Evolutionary conservation across 1,140 invertebrate species (phyloP).

Genomic region (Tetraneura akinire): DNA sequence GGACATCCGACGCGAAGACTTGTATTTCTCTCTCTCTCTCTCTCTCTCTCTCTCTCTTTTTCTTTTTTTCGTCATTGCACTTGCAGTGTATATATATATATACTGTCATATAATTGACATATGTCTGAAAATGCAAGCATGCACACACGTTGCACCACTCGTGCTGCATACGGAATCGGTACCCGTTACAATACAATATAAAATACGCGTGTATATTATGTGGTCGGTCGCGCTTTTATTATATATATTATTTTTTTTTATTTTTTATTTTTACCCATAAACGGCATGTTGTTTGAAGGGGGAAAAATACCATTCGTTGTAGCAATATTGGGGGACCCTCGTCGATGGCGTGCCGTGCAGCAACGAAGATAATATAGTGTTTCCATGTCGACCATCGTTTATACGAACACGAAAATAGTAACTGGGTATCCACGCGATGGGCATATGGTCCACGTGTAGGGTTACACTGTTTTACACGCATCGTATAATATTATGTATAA

Average conservation of each 20-base stretch:
- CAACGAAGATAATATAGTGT: background rate
- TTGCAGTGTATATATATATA: no score
- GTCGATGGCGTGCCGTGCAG: background rate
- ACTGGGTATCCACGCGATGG: background rate
- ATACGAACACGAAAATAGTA: conserved; percentile 16
- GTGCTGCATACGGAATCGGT: conserved; percentile 35
- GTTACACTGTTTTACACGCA: no score
- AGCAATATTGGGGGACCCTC: conserved; percentile 11
- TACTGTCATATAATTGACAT: conserved; percentile 41
- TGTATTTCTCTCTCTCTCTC: no score
- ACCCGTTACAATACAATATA: conserved; percentile 32
- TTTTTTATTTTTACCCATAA: conserved; percentile 7
- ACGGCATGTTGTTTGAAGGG: conserved; percentile 35
- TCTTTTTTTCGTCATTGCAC: conserved; percentile 21
- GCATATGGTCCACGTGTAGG: conserved; percentile 28
- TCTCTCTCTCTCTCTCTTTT: no score
- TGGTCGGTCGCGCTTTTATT: background rate
- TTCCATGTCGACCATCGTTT: background rate
- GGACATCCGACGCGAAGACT: background rate
- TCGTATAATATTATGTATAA: no score
- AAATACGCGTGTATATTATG: no score
- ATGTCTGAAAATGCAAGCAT: conserved; percentile 24
- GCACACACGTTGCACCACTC: no score
- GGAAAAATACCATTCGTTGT: conserved; percentile 21
- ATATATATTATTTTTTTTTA: no score